phyloP scores from a whole-genome alignment of 2,113 vertebrate genomes.

The Chionomys nivalis region DNA sequence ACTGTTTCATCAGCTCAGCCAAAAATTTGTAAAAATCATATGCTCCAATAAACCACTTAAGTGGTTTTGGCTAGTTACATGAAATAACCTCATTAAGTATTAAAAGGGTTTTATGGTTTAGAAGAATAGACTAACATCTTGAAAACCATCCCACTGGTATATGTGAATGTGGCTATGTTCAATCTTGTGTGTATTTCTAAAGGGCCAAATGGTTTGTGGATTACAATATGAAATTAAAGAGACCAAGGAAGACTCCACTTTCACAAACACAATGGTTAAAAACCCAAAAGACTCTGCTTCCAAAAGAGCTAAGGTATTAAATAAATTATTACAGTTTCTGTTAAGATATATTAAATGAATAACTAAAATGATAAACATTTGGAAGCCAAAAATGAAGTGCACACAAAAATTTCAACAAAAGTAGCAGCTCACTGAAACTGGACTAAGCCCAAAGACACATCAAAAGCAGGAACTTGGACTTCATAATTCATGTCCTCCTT shows the following conservation, averaged over 20 bases:
- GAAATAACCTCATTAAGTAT: slow-evolving; percentile 30
- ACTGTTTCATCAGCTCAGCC: slow-evolving; percentile 39
- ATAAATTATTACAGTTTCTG: slow-evolving; percentile 30
- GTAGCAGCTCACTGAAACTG: background rate
- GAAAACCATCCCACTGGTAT: background rate
- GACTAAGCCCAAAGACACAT: background rate
- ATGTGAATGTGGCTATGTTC: background rate
- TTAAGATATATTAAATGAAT: background rate
- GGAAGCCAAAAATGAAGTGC: background rate
- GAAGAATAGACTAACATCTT: slow-evolving; percentile 22
- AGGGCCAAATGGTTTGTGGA: background rate
- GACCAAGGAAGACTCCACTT: background rate
- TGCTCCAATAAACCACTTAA: slow-evolving; percentile 49
- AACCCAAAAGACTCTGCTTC: background rate
- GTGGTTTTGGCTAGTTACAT: background rate
- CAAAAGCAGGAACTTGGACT: background rate
- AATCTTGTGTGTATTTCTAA: background rate
- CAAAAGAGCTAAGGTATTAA: background rate
- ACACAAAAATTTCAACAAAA: slow-evolving; percentile 42
- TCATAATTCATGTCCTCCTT: background rate
- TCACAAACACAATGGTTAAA: background rate
- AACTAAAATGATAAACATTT: slow-evolving; percentile 15
- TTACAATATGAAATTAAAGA: background rate
- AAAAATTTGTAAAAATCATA: slow-evolving; percentile 45
- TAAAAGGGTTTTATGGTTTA: slow-evolving; percentile 15